Evolutionary conservation across 2,113 vertebrate species (phyloP), one percentile per base, ranked within the genome.

Genomic region (Tricholaema leucomelas): DNA sequence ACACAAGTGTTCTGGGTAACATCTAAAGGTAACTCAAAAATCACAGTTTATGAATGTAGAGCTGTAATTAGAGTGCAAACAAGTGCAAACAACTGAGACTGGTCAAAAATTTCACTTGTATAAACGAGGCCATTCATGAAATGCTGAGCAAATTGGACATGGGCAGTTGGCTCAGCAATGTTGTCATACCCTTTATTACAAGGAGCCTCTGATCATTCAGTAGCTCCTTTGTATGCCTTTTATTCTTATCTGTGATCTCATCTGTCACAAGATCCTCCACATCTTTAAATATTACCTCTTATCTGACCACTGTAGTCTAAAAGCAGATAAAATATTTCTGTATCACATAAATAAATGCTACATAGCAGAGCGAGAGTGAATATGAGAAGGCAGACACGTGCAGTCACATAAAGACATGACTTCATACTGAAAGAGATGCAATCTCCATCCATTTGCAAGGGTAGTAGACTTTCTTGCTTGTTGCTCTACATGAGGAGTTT

Each of bases 171-270:
- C 15, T 76, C 50, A 85, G 36, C 25, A 81, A 24, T 38, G 50
- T 12, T 44, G 2, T 65, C 9, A 55, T 36, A 65, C 6, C 8
- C 27, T 65, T 81, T 77, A 59, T 84, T 71, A 81, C 65, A 93
- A 88, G 40, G 59, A 79, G 9, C 21, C 85, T 83, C 69, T 88
- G 83, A 79, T 19, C 27, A 56, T 48, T 88, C 81, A 90, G 50
- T 70, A 82, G 35, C 11, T 91, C 28, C 31, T 93, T 94, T 94
- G 66, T 90, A 23, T 58, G 31, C 23, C 11, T 91, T 91, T 74
- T 74, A 55, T 74, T 78, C 76, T 69, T 88, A 85, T 94, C 83
- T 87, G 52, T 79, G 55, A 94, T 38, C 12, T 40, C 40, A 92
- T 88, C 59, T 63, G 23, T 92, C 83, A 90, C 74, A 81, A 93